These are phyloP conservation scores for Brachymystax lenok DNA, from an alignment of 2,797 vertebrate species.

Conservation along the genomic window DNA sequence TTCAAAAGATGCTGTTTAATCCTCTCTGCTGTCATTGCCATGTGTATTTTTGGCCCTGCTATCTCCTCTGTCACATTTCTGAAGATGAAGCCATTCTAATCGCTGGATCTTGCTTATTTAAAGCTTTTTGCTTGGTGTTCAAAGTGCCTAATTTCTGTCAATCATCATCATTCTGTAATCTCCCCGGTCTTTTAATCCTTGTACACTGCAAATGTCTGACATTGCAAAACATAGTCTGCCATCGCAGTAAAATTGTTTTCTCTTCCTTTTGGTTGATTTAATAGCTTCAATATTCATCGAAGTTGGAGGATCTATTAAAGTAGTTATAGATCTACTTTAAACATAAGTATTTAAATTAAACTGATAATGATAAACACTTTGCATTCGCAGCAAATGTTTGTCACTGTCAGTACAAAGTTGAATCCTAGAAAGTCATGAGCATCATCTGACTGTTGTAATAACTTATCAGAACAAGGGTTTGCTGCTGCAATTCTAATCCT, in stretches of 20 bases:
- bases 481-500: neutral
- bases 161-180: slow-evolving; percentile 27
- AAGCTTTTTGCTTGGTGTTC: slow-evolving; percentile 31
- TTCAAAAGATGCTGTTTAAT: slow-evolving; percentile 20
- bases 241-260: too few species aligned
- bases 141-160: slow-evolving; percentile 45
- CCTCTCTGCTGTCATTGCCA: slow-evolving; percentile 7
- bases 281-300: neutral
- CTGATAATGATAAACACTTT: neutral
- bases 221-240: neutral
- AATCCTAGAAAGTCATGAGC: neutral
- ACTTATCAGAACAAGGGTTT: neutral
- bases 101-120: slow-evolving; percentile 10
- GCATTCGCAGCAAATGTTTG: slow-evolving; percentile 2
- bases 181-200: slow-evolving; percentile 13
- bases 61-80: neutral
- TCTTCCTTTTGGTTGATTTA: slow-evolving; percentile 5
- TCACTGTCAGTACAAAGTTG: neutral
- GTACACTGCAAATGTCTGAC: slow-evolving; percentile 5
- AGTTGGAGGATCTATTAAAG: neutral
- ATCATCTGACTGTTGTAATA: neutral
- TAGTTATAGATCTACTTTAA: neutral
- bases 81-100: slow-evolving; percentile 11
- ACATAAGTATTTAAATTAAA: slow-evolving; percentile 7
- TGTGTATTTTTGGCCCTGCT: slow-evolving; percentile 23